A percentile compares a stretch with the other conserved stretches of the same genome.
phyloP scores from a whole-genome alignment of 1,140 invertebrate species.

The Phocides pigmalion region DNA sequence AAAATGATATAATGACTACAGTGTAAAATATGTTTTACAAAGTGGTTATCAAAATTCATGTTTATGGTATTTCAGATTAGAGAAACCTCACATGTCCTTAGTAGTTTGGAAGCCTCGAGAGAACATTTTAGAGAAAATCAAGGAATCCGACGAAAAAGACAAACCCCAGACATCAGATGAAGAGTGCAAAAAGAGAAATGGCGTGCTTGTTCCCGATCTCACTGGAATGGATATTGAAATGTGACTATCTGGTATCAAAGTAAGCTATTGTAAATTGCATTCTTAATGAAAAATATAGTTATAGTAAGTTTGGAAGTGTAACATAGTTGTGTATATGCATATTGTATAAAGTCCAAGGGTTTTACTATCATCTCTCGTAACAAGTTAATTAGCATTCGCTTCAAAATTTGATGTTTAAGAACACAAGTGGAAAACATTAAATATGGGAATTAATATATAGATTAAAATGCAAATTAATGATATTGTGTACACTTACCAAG shows the following conservation, averaged over 20 bases:
- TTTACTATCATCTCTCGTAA: background rate
- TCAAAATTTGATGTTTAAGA: no score
- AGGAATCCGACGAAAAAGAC: slow-evolving; percentile 56
- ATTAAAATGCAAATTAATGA: no score
- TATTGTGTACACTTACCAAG: no score
- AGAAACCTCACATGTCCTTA: slow-evolving; percentile 90
- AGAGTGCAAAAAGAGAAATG: slow-evolving; percentile 58
- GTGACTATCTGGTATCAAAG: slow-evolving; percentile 41
- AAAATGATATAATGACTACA: no score
- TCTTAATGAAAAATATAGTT: background rate
- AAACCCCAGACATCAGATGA: slow-evolving; percentile 44
- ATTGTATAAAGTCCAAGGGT: background rate
- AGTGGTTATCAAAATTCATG: background rate
- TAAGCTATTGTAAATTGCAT: slow-evolving; percentile 34
- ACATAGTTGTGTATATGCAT: background rate
- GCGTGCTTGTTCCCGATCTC: slow-evolving; percentile 58
- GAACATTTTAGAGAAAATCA: slow-evolving; percentile 79
- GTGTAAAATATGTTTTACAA: background rate
- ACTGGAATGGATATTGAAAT: slow-evolving; percentile 68
- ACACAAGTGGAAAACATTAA: no score
- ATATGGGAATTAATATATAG: no score
- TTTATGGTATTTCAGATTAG: slow-evolving; percentile 70
- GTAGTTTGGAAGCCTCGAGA: slow-evolving; percentile 90
- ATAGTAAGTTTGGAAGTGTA: slow-evolving; percentile 7
- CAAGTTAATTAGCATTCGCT: no score